Evolutionary conservation across 1,140 invertebrate genomes (phyloP), one percentile per base, ranked within the genome.

Genomic region (Procambarus clarkii): DNA sequence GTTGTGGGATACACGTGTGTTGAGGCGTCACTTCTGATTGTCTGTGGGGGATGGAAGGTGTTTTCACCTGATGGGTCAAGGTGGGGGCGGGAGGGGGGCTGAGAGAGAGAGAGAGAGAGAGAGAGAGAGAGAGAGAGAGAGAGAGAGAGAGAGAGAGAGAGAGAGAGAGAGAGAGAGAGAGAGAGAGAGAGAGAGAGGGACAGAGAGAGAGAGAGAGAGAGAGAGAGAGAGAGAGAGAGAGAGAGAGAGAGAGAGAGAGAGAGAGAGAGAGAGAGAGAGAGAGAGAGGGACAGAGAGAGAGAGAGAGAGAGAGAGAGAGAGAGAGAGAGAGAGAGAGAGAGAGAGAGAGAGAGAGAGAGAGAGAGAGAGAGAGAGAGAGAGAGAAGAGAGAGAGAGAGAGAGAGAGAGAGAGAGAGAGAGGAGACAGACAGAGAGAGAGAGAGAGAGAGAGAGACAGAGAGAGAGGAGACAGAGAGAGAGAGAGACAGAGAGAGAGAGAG

Each of bases 71-170:
- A 54, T 5, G 50, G 50, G 50, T 5, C 3, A 11, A 11, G 50
- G 50, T 54, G 50, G 11, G 50, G 11, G 50, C 3, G 5, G 71
- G 15, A 15, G 34, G 71, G 15, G 71, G 11, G 50, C 3, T 3
- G 50, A 54, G 50, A 54, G 50, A 54, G 50, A 54, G 50, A 54
- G 50, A 74, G 71, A 74, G 71, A 74, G 71, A 74, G 71, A 74
- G 71, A 74, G 71, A 74, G 71, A 74, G 71, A 74, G 71, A 74
- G 71, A 74, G 71, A 4, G 71, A 74, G 71, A 74, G 71, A 74
- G 71, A 74, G 71, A 74, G 71, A 74, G 71, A 74, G 71, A 74
- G 3, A 4, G 71, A 78, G 4, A n/a, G 76, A 34, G 4, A 58
- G 80, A 80, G 78, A 50, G 9, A 80, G 76, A 80, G 9, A 80